phyloP scores from a whole-genome alignment of 2,888 invertebrate genomes.

The Netelia inedita region DNA sequence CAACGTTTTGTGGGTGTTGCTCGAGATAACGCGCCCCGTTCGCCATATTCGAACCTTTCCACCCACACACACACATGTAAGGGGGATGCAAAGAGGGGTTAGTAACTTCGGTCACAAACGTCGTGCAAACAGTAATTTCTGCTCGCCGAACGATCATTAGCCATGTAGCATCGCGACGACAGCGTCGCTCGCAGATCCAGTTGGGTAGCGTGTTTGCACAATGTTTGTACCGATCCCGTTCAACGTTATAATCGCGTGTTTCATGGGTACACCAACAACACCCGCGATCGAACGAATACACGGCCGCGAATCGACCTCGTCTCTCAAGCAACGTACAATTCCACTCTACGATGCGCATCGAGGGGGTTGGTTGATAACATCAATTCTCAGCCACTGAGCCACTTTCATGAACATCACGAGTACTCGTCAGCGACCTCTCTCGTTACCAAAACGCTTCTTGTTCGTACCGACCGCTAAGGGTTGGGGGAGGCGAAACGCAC shows the following conservation, averaged over 20 bases:
- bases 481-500: no score
- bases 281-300: conserved; percentile 56
- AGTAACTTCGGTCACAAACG: conserved; percentile 8
- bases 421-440: neutral
- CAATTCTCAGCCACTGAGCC: conserved; percentile 30
- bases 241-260: conserved; percentile 30
- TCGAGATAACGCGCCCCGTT: conserved; percentile 31
- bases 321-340: conserved; percentile 10
- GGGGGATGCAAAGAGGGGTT: no score
- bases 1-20: conserved; percentile 13
- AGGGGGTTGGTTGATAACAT: conserved; percentile 32
- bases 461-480: neutral
- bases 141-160: conserved; percentile 65
- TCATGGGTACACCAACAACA: neutral
- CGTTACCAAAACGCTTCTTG: conserved; percentile 12
- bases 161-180: conserved; percentile 61
- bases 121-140: conserved; percentile 62
- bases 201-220: conserved; percentile 53
- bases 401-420: conserved; percentile 6
- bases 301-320: conserved; percentile 53
- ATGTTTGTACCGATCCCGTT: conserved; percentile 53
- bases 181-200: conserved; percentile 42
- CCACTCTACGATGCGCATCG: conserved; percentile 6
- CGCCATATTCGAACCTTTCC: conserved; percentile 38
- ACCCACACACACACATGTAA: neutral